Conservation (phyloP, 2,113 vertebrate species). For the Pardalotus punctatus region DNA sequence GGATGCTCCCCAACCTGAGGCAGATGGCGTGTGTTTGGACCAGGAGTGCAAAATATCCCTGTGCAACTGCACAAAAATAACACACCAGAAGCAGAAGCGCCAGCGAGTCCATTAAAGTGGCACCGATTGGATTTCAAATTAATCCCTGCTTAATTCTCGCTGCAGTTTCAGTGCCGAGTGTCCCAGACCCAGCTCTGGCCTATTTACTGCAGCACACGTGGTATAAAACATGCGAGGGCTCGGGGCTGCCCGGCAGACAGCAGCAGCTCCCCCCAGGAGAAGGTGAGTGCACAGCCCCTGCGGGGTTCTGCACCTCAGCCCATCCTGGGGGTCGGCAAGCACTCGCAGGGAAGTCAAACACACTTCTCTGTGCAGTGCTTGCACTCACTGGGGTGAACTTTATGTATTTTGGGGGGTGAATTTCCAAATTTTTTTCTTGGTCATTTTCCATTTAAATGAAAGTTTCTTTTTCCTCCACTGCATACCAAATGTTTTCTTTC, state of each 20-base stretch:
- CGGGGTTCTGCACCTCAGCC: background rate
- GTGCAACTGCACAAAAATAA: background rate
- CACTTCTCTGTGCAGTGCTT: background rate
- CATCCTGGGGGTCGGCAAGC: background rate
- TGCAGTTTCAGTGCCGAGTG: background rate
- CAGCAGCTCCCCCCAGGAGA: background rate
- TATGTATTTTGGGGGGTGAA: background rate
- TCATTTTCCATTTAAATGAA: background rate
- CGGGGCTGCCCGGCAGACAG: background rate
- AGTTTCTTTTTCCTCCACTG: background rate
- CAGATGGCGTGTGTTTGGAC: background rate
- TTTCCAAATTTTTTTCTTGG: background rate
- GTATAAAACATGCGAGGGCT: background rate
- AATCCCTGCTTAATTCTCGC: background rate
- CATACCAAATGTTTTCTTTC: background rate
- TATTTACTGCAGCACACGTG: background rate
- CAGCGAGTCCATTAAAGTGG: background rate
- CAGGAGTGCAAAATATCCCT: background rate
- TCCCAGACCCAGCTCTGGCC: background rate
- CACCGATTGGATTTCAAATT: background rate
- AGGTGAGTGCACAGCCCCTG: background rate
- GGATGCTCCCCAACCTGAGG: background rate
- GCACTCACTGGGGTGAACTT: background rate
- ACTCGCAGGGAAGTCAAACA: background rate
- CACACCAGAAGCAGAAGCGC: background rate